phyloP scores from a whole-genome alignment of 2,113 vertebrate species.

The Dasyprocta punctata region DNA sequence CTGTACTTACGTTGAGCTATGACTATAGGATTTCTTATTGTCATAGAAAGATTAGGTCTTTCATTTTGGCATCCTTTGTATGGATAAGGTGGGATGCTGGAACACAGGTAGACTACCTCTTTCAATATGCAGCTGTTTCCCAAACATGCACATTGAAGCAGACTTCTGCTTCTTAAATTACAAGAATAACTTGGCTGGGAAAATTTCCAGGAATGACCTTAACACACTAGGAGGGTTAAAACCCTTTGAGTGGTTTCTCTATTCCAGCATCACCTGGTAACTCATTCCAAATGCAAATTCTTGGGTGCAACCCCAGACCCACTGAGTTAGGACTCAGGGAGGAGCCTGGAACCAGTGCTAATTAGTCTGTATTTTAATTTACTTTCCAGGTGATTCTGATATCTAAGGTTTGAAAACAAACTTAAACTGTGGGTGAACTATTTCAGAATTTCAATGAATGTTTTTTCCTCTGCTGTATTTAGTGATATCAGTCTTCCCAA shows the following conservation, averaged over 20 bases:
- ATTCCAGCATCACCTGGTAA: background rate
- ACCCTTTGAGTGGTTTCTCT: background rate
- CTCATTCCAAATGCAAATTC: background rate
- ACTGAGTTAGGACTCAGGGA: background rate
- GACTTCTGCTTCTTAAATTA: background rate
- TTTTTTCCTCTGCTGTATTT: background rate
- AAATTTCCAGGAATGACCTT: background rate
- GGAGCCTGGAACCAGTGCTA: rapidly evolving
- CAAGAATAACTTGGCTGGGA: background rate
- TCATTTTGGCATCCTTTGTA: background rate
- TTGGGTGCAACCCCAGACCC: rapidly evolving
- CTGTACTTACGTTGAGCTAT: background rate
- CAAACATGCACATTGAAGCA: background rate
- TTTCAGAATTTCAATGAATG: background rate
- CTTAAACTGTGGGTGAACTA: background rate
- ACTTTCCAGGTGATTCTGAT: background rate
- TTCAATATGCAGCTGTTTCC: background rate
- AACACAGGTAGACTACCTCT: too few species aligned
- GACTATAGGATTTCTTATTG: background rate
- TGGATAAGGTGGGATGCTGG: too few species aligned
- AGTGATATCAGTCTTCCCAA: background rate
- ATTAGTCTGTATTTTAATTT: background rate
- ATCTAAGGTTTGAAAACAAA: background rate
- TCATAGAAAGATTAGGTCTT: background rate
- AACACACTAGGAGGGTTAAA: background rate